Evolutionary conservation across 2,797 vertebrate genomes (phyloP), one percentile per base, ranked within the genome.

Genomic region (Poeciliopsis turneri): DNA sequence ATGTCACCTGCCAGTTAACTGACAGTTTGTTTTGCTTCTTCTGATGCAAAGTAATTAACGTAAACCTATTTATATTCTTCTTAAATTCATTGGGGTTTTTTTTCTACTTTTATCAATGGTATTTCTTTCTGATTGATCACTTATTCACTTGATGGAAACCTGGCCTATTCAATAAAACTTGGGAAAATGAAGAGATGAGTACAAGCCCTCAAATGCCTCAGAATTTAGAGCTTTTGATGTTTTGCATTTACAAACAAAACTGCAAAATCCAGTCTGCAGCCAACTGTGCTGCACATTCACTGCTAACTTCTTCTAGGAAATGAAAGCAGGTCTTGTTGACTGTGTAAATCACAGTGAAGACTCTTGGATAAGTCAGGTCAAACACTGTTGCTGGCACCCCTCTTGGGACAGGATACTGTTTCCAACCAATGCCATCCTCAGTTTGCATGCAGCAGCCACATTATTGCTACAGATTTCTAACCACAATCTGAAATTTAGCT

Each of bases 371-470:
- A 88, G 84, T 83, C 80, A 28, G 81, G 61, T 82, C 78, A 78
- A 33, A 80, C 84, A 84, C 84, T 78, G 75, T 45, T 73, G 71
- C 82, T 71, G 84, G 23, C 66, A 43, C 25, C 39, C 76, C 79
- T 78, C 78, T 75, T 78, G 80, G 81, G 81, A 85, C 69, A 81
- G 78, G 78, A 71, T 84, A 79, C 82, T 80, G 82, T 43, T 66
- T 87, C 88, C 76, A 85, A 84, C 90, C 87, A 88, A 85, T 90
- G 88, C 89, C 90, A 87, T 88, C 87, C 87, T 90, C 82, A 89
- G 88, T 92, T 86, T 90, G 84, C 80, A 86, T 85, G 84, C 28
- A 18, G 86, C 81, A 83, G 87, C 85, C 87, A 76, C 86, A 86
- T 86, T 86, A 88, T 87, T 86, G 82, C 88, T 85, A 76, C 6